Evolutionary conservation across 2,797 vertebrate species (phyloP).

Genomic region (Kryptopterus vitreolus): DNA sequence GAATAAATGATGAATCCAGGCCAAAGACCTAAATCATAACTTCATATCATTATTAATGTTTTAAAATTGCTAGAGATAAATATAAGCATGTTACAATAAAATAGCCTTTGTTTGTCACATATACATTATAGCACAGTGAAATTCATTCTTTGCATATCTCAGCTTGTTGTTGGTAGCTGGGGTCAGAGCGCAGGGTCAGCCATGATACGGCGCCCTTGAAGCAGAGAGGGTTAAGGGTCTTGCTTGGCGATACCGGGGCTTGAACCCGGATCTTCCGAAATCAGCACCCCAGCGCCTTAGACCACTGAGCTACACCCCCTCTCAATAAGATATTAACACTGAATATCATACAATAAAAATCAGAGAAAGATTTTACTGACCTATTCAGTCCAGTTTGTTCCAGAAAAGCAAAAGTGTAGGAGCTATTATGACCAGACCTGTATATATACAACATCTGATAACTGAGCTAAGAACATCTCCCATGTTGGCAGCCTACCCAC

Average conservation of each 20-base stretch:
- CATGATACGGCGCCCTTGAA: too few species aligned
- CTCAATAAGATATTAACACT: background rate
- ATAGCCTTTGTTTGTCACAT: too few species aligned
- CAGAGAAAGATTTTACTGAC: constrained; percentile 17
- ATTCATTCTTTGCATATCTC: too few species aligned
- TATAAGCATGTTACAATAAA: background rate
- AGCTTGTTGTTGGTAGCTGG: too few species aligned
- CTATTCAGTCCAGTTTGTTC: constrained; percentile 26
- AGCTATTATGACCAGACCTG: background rate
- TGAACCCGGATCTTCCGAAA: too few species aligned
- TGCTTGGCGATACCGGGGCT: too few species aligned
- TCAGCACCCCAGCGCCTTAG: too few species aligned
- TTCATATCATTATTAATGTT: background rate
- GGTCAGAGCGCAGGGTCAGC: too few species aligned
- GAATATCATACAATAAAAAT: too few species aligned
- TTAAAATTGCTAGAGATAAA: background rate
- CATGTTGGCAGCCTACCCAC: constrained; percentile 23
- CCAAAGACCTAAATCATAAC: constrained; percentile 6
- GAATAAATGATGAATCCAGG: constrained; percentile 3
- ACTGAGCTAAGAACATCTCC: constrained; percentile 18
- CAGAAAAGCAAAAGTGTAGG: background rate
- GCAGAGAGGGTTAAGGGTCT: too few species aligned
- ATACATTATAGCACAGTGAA: too few species aligned
- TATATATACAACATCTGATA: constrained; percentile 50
- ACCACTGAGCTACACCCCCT: too few species aligned